Evolutionary conservation across 2,113 vertebrate genomes (phyloP), one percentile per base, ranked within the genome.

Genomic region (Brachypteracias leptosomus): DNA sequence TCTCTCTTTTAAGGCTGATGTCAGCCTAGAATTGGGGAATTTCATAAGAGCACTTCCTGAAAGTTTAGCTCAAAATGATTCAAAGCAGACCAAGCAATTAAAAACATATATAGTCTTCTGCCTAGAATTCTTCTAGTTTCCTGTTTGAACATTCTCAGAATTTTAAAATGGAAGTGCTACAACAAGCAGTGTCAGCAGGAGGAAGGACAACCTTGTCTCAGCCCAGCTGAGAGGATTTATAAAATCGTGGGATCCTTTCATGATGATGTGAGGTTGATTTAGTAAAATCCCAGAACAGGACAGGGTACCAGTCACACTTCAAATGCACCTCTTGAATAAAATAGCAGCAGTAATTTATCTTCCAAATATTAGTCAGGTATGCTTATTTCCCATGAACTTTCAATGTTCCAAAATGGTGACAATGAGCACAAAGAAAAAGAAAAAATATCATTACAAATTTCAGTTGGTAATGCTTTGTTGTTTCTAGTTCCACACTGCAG

Each of bases 341-440:
- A 63, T 4, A 40, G 6, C 7, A 74, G 24, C 18, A 63, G 52
- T 9, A 44, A 51, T 24, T 82, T 46, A n/a, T 40, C 8, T 7
- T 51, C 28, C 21, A 51, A 40, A 16, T 29, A 26, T 44, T 26
- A 52, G 7, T 16, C 46, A 49, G 22, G 8, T 35, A n/a, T 42
- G 11, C 2, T 25, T 29, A 3, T 77, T 74, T 74, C 51, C 40
- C 3, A 0, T 10, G 6, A 19, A 38, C 10, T 68, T 33, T 6
- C 77, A 71, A 6, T 35, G 40, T 10, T 57, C 29, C 38, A 63
- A 63, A 80, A 73, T 5, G 7, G 6, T 66, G 62, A 68, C 24
- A 88, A 74, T 0, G 2, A 57, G 22, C 10, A 78, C 11, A 73
- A 42, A 5, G 36, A 63, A 52, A 16, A 4, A 3, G 36, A 36